These are phyloP conservation scores for Heliconius erato DNA, from an alignment of 2,888 invertebrate genomes.

Conservation along the genomic window DNA sequence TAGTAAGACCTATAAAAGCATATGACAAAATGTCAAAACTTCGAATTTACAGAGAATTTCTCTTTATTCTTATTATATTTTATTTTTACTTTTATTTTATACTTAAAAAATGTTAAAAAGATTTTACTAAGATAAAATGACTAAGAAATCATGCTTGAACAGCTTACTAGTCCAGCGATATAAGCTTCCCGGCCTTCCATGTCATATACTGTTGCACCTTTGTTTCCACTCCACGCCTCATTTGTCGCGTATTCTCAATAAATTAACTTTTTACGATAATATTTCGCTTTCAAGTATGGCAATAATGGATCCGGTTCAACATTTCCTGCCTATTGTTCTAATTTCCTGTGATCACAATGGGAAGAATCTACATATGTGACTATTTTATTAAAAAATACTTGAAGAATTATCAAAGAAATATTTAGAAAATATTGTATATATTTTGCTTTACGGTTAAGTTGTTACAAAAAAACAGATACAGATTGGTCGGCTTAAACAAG, in stretches of 20 bases:
- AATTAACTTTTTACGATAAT: constrained; percentile 43
- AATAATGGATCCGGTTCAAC: constrained; percentile 38
- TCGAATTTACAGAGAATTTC: too few relatives aligned
- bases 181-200: constrained; percentile 47
- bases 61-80: too few relatives aligned
- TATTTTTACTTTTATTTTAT: too few relatives aligned
- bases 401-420: neutral
- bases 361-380: constrained; percentile 6
- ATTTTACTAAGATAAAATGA: constrained; percentile 10
- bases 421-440: neutral
- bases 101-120: neutral
- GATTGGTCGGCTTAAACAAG: too few relatives aligned
- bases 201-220: constrained; percentile 38
- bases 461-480: too few relatives aligned
- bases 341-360: constrained; percentile 36
- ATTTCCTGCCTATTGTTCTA: constrained; percentile 50
- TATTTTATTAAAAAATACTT: neutral
- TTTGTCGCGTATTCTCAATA: constrained; percentile 27
- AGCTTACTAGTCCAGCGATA: constrained; percentile 46
- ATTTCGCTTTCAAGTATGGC: constrained; percentile 50
- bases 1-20: too few relatives aligned
- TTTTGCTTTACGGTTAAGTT: too few relatives aligned
- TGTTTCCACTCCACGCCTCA: constrained; percentile 31
- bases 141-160: constrained; percentile 37
- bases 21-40: too few relatives aligned